Base-by-base conservation (phyloP, 2,113 vertebrate genomes). In the Clupea harengus region DNA sequence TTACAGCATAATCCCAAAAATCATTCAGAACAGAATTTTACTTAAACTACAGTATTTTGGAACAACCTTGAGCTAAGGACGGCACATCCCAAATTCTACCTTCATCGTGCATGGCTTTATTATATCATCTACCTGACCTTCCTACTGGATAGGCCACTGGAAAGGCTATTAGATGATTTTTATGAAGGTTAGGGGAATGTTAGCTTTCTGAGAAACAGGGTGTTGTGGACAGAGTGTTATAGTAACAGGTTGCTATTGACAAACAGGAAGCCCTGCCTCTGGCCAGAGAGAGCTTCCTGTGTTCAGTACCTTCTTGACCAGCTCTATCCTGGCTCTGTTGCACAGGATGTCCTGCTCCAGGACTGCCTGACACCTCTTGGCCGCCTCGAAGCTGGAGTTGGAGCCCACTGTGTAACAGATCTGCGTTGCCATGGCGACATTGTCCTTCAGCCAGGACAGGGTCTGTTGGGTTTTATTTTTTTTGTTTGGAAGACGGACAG, bases 381-480 rank as follows among this genome's bases (percentile, higher is more conserved):
- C 93, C 7, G 91, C 87, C 82, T 95, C 92, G 20, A 90, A 86
- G 18, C 92, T 94, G 2, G 25, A 75, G 67, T 89, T 91, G 0
- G 49, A 46, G 0, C 86, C 90, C 32, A 87, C 89, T 45, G 91
- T 20, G 0, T 86, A 93, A 87, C 92, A 90, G 0, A 90, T 88
- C 82, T 94, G 89, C 5, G 92, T 90, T 45, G 93, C 86, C 64
- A 88, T 88, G 86, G 88, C 89, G 22, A 91, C 57, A 0, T 88
- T 94, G 52, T 95, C 93, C 86, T 95, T 95, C 60, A 96, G 92
- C 95, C 95, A 96, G 83, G 93, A 92, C 89, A 95, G 90, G 81
- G 94, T 96, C 95, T 95, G 87, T 57, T 57, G 39, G 39, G 39
- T 57, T 57, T 57, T 57, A 6, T 22, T 52, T 52, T 13, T 52